Evolutionary conservation across 30 jellyfish, hydroid and myxozoan genomes (phyloP), one percentile per base, ranked within the genome.

Genomic region (Mastigias papua): DNA sequence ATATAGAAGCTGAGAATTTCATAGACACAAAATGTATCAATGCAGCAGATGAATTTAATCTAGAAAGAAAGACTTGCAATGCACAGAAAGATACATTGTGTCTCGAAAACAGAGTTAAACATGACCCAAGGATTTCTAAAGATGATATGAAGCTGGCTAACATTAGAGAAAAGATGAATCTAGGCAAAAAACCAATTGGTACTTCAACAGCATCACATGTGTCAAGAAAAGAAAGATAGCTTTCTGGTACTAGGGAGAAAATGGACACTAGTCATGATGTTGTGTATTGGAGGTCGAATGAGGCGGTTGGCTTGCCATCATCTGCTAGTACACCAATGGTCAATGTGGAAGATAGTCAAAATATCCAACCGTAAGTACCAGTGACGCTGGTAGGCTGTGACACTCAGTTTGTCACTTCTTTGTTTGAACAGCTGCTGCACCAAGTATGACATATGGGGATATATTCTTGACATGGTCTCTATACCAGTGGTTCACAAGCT

Each of bases 291-390:
- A 72, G 48, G 0, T 62, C 67, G 42, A 46, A 30, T 34, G 91
- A 49, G 6, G 27, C 48, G 17, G 86, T 49, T 51, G 86, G 92
- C 60, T 35, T 69, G 63, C 92, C 86, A 51, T 48, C 75, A 21
- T 67, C 50, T 23, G 92, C 92, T 25, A 83, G 92, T 29, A 83
- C 92, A 10, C 92, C 92, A 13, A 35, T 69, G 50, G 50, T 71
- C 0, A 74, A 27, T 10, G 7, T 23, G 2, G 86, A 75, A 54
- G 46, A 67, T 68, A 48, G 34, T 21, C 31, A 27, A 64, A 64
- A 69, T 50, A 19, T 11, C 15, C 25, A 35, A 21, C 70, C 30
- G 81, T 80, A 54, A 42, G 78, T 27, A 11, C 17, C 50, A 31
- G 20, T 22, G 20, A 15, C 22, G 35, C 21, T 58, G 16, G 7